Conservation (phyloP, 1,140 invertebrate species). For the Scaptomyza hsui region DNA sequence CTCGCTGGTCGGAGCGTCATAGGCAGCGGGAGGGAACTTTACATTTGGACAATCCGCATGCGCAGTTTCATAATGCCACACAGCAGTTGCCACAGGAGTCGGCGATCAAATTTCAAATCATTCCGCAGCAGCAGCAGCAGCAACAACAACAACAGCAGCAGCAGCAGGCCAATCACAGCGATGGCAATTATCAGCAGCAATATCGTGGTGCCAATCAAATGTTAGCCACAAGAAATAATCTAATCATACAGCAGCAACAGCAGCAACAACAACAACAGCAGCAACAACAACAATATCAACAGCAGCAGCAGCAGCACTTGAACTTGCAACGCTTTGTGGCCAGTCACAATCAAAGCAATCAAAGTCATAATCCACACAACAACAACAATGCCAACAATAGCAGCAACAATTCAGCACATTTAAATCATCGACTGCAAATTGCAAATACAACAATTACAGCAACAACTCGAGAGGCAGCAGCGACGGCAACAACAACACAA, state of each 20-base stretch:
- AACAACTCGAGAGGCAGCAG: slow-evolving; percentile 60
- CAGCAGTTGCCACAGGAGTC: slow-evolving; percentile 76
- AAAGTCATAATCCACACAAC: slow-evolving; percentile 52
- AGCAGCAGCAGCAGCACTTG: slow-evolving; percentile 65
- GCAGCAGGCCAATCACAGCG: slow-evolving; percentile 55
- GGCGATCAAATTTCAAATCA: slow-evolving; percentile 83
- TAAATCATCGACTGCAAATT: slow-evolving; percentile 80
- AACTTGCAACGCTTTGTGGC: slow-evolving; percentile 77
- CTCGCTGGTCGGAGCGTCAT: slow-evolving; percentile 78
- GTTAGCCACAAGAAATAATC: slow-evolving; percentile 72
- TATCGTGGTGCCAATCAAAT: slow-evolving; percentile 74
- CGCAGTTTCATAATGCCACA: slow-evolving; percentile 73
- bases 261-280: slow-evolving; percentile 67
- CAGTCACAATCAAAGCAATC: slow-evolving; percentile 62
- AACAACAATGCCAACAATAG: slow-evolving; percentile 36
- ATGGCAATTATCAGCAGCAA: slow-evolving; percentile 70
- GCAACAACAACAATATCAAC: slow-evolving; percentile 62
- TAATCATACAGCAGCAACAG: slow-evolving; percentile 72
- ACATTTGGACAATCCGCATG: slow-evolving; percentile 60
- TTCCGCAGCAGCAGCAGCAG: slow-evolving; percentile 77
- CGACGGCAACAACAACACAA: slow-evolving; percentile 35
- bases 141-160: slow-evolving; percentile 67
- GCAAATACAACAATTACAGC: slow-evolving; percentile 82
- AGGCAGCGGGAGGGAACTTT: slow-evolving; percentile 52
- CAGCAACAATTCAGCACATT: slow-evolving; percentile 56